Conservation (phyloP, 2,797 vertebrate genomes). For the Pelochelys cantorii region DNA sequence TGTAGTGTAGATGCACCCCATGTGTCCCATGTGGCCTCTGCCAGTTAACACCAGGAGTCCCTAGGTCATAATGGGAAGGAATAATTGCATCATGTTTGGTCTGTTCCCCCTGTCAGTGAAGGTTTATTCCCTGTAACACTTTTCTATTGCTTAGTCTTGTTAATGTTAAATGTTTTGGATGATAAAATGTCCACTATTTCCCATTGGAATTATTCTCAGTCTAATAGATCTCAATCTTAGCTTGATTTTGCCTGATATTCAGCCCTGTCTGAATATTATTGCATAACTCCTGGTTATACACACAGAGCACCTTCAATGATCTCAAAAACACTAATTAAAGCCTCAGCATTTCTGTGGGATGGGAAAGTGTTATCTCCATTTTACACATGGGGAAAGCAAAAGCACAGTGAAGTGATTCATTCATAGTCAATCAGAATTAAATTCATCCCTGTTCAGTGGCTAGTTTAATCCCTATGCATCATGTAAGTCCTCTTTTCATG, state of each 20-base stretch:
- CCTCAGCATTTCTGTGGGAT: background rate
- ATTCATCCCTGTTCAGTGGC: background rate
- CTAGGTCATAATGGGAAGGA: background rate
- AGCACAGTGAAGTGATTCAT: background rate
- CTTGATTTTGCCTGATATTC: background rate
- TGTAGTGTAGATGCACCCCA: no score
- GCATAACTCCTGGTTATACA: accelerated
- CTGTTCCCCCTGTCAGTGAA: background rate
- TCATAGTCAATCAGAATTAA: background rate
- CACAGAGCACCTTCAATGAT: background rate
- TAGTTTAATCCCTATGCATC: background rate
- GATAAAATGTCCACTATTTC: background rate
- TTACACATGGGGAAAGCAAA: accelerated
- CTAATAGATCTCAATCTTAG: background rate
- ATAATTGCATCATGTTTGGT: background rate
- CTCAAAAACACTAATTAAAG: background rate
- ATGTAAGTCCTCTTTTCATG: background rate
- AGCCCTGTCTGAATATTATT: background rate
- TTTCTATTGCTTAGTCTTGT: background rate
- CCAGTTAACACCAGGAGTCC: background rate
- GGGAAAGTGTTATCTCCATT: background rate
- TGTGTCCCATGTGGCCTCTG: background rate
- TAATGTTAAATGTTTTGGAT: background rate
- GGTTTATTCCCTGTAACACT: background rate
- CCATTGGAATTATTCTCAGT: background rate